phyloP scores from a whole-genome alignment of 2,113 vertebrate genomes.

The Varanus salvator region DNA sequence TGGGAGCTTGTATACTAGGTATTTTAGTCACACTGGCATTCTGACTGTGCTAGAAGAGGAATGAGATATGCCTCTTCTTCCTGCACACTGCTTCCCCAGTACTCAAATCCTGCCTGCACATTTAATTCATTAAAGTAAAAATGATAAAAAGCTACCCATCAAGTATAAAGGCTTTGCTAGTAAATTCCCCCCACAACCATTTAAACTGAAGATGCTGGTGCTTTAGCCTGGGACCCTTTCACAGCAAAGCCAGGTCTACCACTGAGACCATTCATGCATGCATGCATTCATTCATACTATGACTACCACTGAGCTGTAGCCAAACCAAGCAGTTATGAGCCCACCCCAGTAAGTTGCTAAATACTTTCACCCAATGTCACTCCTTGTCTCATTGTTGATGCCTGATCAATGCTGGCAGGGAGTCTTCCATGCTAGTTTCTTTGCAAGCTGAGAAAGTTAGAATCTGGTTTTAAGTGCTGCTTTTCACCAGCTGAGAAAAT shows the following conservation, averaged over 20 bases:
- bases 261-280: too few species aligned
- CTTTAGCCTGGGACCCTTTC: background rate
- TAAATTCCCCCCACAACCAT: background rate
- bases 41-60: too few species aligned
- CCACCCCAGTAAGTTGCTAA: background rate
- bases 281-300: too few species aligned
- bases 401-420: background rate
- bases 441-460: constrained; percentile 2
- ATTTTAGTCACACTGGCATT: too few species aligned
- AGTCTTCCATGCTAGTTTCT: background rate
- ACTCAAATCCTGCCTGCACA: too few species aligned
- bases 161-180: background rate
- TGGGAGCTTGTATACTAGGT: too few species aligned
- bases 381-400: background rate
- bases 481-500: constrained; percentile 37
- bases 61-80: too few species aligned
- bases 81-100: too few species aligned
- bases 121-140: too few species aligned
- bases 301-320: background rate
- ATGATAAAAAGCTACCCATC: background rate
- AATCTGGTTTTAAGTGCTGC: constrained; percentile 32
- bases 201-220: background rate
- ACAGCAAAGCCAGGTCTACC: background rate
- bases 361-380: background rate
- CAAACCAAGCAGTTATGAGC: background rate